phyloP scores from a whole-genome alignment of 2,797 vertebrate species.

The Ptychadena robeensis region DNA sequence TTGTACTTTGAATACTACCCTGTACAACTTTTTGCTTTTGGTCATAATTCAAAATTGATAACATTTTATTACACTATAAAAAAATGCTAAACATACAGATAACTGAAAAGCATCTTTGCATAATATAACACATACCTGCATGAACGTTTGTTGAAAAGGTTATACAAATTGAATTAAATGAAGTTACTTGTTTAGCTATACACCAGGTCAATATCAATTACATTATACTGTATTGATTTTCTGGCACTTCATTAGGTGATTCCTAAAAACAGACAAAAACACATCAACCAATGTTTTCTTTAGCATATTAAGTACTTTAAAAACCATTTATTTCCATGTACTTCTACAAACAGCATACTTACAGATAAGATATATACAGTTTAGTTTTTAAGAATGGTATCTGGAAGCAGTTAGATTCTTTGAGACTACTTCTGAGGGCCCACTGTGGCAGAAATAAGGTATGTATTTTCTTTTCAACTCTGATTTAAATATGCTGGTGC shows the following conservation, averaged over 20 bases:
- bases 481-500: too few species aligned
- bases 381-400: too few species aligned
- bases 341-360: not conserved
- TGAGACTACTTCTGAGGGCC: too few species aligned
- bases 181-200: conserved; percentile 14
- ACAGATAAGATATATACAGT: not conserved
- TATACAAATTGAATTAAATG: conserved; percentile 14
- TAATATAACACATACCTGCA: not conserved
- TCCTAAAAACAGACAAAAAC: conserved; percentile 8
- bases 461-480: too few species aligned
- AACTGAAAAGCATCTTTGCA: not conserved
- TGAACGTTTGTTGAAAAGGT: not conserved
- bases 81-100: not conserved
- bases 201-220: conserved; percentile 7
- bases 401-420: too few species aligned
- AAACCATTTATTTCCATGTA: not conserved
- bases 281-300: not conserved
- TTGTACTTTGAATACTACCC: too few species aligned
- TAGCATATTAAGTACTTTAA: conserved; percentile 1
- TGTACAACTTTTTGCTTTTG: too few species aligned
- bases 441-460: too few species aligned
- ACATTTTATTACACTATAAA: not conserved
- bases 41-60: not conserved
- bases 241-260: conserved; percentile 11
- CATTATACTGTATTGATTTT: conserved; percentile 21